These are phyloP conservation scores for Drosophila setifemur DNA, from an alignment of 1,140 invertebrate genomes.

Conservation along the genomic window DNA sequence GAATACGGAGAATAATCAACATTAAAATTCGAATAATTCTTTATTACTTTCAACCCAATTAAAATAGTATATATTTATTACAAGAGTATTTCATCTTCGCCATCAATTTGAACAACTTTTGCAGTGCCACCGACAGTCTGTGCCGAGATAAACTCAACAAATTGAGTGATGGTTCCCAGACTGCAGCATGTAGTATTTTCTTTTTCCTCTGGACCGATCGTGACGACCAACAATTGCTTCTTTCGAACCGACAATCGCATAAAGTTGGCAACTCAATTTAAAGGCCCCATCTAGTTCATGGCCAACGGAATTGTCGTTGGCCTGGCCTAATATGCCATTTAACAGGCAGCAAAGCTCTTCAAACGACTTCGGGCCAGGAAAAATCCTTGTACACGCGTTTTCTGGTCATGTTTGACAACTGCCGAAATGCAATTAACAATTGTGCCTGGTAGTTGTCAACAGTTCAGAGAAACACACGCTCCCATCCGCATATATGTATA, in stretches of 20 bases:
- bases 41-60: not conserved
- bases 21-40: too few relatives aligned
- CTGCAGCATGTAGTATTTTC: not conserved
- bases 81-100: constrained; percentile 15
- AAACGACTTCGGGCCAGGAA: constrained; percentile 29
- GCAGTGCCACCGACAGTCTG: constrained; percentile 10
- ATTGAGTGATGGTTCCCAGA: constrained; percentile 48
- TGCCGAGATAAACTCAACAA: constrained; percentile 41
- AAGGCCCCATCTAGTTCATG: constrained; percentile 23
- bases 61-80: too few relatives aligned
- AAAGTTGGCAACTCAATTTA: constrained; percentile 44
- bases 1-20: not conserved
- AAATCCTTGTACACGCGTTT: constrained; percentile 56
- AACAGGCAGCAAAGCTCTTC: constrained; percentile 29
- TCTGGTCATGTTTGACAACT: constrained; percentile 72
- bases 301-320: constrained; percentile 6
- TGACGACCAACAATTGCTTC: constrained; percentile 2
- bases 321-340: constrained; percentile 27
- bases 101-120: constrained; percentile 40
- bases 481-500: constrained; percentile 5
- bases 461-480: constrained; percentile 19
- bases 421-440: constrained; percentile 81
- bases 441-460: constrained; percentile 58
- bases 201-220: not conserved
- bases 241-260: not conserved